Conservation (phyloP, 2,113 vertebrate genomes). For the Pontoporia blainvillei region DNA sequence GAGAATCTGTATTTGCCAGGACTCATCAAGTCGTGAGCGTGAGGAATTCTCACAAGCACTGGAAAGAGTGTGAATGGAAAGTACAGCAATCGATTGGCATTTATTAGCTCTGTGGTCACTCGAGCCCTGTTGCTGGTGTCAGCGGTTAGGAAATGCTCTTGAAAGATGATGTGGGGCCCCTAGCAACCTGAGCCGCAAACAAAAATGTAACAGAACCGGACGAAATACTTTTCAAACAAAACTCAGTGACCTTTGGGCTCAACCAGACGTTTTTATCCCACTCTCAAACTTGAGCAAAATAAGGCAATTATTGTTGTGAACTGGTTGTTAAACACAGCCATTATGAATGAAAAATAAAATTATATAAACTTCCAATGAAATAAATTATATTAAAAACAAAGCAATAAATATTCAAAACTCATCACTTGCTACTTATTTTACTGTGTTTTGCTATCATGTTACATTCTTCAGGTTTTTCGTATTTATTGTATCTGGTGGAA, state of each 20-base stretch:
- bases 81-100: accelerated
- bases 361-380: background rate
- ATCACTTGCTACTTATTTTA: background rate
- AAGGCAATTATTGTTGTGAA: background rate
- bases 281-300: background rate
- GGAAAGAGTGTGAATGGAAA: background rate
- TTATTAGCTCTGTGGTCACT: too few relatives aligned
- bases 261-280: background rate
- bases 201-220: background rate
- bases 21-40: accelerated
- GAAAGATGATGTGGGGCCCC: background rate
- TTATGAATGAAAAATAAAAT: background rate
- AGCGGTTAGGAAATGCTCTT: too few relatives aligned
- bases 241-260: background rate
- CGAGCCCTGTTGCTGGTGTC: background rate
- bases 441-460: background rate
- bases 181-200: background rate
- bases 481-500: background rate
- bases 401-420: background rate
- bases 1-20: accelerated
- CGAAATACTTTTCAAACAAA: background rate
- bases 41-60: background rate
- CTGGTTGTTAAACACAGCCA: background rate
- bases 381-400: background rate
- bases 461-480: background rate